These are phyloP conservation scores for Mamestra configurata DNA, from an alignment of 1,140 invertebrate species.

Conservation along the genomic window DNA sequence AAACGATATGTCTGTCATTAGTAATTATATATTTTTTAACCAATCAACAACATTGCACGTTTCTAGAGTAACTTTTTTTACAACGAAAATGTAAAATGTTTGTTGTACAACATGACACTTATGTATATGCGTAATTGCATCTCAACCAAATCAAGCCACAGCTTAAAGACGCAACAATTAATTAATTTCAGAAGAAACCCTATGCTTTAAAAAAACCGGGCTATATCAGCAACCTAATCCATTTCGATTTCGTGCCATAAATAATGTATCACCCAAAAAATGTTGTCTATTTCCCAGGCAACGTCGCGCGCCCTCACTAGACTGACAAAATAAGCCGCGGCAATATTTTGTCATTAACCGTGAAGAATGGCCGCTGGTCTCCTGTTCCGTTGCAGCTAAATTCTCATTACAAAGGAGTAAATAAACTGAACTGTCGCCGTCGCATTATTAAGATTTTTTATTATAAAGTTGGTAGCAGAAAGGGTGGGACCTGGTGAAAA, in stretches of 20 bases:
- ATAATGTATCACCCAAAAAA: neutral
- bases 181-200: too few species aligned
- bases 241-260: neutral
- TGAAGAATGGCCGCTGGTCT: constrained; percentile 36
- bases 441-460: constrained; percentile 31
- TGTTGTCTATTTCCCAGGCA: neutral
- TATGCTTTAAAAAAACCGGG: too few species aligned
- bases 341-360: constrained; percentile 58
- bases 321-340: constrained; percentile 30
- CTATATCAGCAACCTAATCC: neutral
- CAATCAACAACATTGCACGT: too few species aligned
- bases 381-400: constrained; percentile 30
- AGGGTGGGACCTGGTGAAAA: neutral
- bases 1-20: too few species aligned
- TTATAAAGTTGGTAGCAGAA: neutral
- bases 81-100: too few species aligned
- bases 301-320: neutral
- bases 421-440: constrained; percentile 26
- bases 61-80: too few species aligned
- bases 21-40: too few species aligned
- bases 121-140: too few species aligned
- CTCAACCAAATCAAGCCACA: too few species aligned
- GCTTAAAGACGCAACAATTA: too few species aligned
- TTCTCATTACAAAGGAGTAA: constrained; percentile 52
- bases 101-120: too few species aligned